A percentile compares a stretch with the other conserved stretches of the same genome.
Conservation (phyloP, 2,113 vertebrate genomes). For the Tachysurus vachellii region DNA sequence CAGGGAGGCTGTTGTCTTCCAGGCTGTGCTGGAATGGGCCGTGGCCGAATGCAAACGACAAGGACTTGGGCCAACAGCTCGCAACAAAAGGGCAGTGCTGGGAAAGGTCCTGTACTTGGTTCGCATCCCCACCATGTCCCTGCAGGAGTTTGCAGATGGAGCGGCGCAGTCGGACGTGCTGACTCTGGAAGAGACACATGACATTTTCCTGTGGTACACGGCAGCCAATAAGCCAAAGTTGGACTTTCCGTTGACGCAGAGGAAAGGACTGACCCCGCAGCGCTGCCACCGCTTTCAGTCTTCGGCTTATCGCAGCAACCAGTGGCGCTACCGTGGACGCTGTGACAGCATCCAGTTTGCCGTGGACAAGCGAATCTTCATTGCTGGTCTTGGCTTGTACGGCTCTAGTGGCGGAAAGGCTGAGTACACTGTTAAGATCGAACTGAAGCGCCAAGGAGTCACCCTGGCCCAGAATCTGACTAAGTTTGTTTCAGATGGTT, state of each 20-base stretch:
- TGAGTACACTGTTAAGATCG: conserved; percentile 88
- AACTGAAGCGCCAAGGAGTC: conserved; percentile 87
- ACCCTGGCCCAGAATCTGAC: conserved; percentile 87
- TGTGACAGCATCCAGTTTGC: conserved; percentile 97
- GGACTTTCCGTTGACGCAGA: conserved; percentile 80
- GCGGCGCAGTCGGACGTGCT: conserved; percentile 88
- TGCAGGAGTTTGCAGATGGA: conserved; percentile 91
- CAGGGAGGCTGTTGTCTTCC: conserved; percentile 86
- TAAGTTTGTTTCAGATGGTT: conserved; percentile 89
- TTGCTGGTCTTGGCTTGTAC: conserved; percentile 88
- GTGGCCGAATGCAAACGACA: conserved; percentile 86
- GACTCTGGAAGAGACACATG: conserved; percentile 86
- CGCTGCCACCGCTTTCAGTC: conserved; percentile 92
- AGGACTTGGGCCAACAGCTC: conserved; percentile 73
- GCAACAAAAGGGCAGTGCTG: conserved; percentile 83
- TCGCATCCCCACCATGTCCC: conserved; percentile 87
- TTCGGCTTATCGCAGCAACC: conserved; percentile 90
- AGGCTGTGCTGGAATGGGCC: conserved; percentile 86
- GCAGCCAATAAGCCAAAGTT: conserved; percentile 86
- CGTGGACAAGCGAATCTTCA: conserved; percentile 89
- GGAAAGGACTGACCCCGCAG: conserved; percentile 83
- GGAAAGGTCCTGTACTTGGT: conserved; percentile 88
- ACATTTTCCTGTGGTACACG: conserved; percentile 92
- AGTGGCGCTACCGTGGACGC: conserved; percentile 92
- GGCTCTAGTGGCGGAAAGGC: conserved; percentile 90